Percentiles rank a stretch among this genome's conserved stretches.
Conservation (phyloP, 2,888 invertebrate species). For the Drosophila nigritarsus region DNA sequence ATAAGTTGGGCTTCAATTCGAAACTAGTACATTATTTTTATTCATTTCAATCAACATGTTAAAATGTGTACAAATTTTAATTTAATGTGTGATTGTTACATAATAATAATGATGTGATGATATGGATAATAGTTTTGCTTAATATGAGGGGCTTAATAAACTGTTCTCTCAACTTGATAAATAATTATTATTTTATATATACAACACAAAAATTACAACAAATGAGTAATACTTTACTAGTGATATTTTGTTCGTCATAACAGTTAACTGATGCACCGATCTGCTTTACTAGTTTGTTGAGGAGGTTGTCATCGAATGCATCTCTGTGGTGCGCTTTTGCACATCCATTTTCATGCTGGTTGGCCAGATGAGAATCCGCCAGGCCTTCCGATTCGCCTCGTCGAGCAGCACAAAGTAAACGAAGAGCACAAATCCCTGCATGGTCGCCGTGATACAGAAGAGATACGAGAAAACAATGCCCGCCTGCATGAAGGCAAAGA, state of each 20-base stretch:
- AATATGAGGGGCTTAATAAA: not conserved
- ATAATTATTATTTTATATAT: not conserved
- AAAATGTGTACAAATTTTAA: not conserved
- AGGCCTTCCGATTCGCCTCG: constrained; percentile 84
- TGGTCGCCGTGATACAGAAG: constrained; percentile 87
- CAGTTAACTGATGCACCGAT: not conserved
- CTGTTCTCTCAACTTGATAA: not conserved
- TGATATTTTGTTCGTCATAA: constrained; percentile 54
- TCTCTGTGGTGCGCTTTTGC: constrained; percentile 39
- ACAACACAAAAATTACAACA: constrained; percentile 15
- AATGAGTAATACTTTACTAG: constrained; percentile 20
- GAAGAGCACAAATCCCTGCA: constrained; percentile 88
- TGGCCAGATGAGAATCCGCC: constrained; percentile 52
- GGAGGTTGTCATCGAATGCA: constrained; percentile 53
- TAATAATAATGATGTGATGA: not conserved
- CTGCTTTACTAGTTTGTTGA: constrained; percentile 30
- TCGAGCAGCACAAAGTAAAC: constrained; percentile 88
- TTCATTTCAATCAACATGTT: not conserved
- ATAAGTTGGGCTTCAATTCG: not conserved
- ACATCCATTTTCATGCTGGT: constrained; percentile 39
- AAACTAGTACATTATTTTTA: not conserved
- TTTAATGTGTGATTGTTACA: not conserved
- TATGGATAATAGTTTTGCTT: not conserved
- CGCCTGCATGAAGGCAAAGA: constrained; percentile 86
- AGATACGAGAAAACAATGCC: constrained; percentile 87